These are phyloP conservation scores for Micropterix aruncella DNA, from an alignment of 2,888 invertebrate species.

Conservation along the genomic window DNA sequence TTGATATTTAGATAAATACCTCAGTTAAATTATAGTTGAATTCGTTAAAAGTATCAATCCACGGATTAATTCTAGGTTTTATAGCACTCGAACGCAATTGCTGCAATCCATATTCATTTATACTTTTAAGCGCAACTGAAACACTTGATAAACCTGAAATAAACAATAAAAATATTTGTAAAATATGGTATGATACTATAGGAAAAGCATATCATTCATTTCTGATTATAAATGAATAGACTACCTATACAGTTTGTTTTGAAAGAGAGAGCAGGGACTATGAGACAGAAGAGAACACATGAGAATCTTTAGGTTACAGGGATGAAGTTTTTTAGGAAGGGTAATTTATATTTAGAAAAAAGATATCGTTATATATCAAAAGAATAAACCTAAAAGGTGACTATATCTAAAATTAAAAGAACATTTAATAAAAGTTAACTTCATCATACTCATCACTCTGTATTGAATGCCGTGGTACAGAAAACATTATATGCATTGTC, in stretches of 20 bases:
- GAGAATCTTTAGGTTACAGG: too few species aligned
- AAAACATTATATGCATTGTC: too few species aligned
- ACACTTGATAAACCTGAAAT: slow-evolving; percentile 37
- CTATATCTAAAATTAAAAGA: too few species aligned
- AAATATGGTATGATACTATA: background rate
- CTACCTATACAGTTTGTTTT: background rate
- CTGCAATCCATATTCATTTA: slow-evolving; percentile 67
- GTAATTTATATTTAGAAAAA: too few species aligned
- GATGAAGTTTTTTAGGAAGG: too few species aligned
- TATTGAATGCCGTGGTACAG: too few species aligned
- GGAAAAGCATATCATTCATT: background rate
- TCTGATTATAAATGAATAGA: background rate
- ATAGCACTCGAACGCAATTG: slow-evolving; percentile 69
- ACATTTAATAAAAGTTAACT: too few species aligned
- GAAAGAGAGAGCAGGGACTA: too few species aligned
- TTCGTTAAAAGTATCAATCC: slow-evolving; percentile 68
- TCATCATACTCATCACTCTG: too few species aligned
- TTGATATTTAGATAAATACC: slow-evolving; percentile 24
- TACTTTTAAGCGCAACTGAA: slow-evolving; percentile 42
- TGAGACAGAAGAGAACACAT: too few species aligned
- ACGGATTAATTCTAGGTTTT: slow-evolving; percentile 69
- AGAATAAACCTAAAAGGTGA: too few species aligned
- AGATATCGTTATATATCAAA: too few species aligned
- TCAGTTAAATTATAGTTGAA: slow-evolving; percentile 70
- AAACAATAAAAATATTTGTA: background rate